Percentiles rank a stretch among this genome's conserved stretches.
Conservation (phyloP, 2,113 vertebrate genomes). For the Brachyhypopomus gauderio region DNA sequence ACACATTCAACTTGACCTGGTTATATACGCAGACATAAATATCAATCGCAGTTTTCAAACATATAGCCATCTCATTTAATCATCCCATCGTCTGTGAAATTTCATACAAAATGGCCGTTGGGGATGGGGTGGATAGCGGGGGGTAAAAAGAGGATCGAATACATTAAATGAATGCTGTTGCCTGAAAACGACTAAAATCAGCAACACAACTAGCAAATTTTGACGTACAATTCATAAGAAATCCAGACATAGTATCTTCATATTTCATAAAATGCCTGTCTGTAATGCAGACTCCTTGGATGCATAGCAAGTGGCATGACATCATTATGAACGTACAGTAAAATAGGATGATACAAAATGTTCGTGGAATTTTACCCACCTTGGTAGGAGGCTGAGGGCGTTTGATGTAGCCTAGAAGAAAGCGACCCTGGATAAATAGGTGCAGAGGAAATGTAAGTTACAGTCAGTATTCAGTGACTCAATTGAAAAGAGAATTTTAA, state of each 20-base stretch:
- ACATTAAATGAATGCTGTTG: background rate
- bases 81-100: slow-evolving; percentile 7
- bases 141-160: background rate
- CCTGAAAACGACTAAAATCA: no score
- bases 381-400: slow-evolving; percentile 32
- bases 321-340: slow-evolving; percentile 13
- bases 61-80: slow-evolving; percentile 31
- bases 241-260: background rate
- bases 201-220: background rate
- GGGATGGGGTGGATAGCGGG: background rate
- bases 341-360: background rate
- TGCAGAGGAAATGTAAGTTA: slow-evolving; percentile 42
- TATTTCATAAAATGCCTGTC: background rate
- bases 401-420: background rate
- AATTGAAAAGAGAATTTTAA: slow-evolving; percentile 44
- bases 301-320: background rate
- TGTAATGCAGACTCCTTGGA: background rate
- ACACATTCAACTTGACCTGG: background rate
- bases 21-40: background rate
- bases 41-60: slow-evolving; percentile 13
- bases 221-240: background rate
- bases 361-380: slow-evolving; percentile 31
- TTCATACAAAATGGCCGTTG: slow-evolving; percentile 52
- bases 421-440: slow-evolving; percentile 33
- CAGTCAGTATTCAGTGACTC: slow-evolving; percentile 5